Evolutionary conservation across 2,797 vertebrate genomes (phyloP).

Genomic region (Peromyscus attwateri): DNA sequence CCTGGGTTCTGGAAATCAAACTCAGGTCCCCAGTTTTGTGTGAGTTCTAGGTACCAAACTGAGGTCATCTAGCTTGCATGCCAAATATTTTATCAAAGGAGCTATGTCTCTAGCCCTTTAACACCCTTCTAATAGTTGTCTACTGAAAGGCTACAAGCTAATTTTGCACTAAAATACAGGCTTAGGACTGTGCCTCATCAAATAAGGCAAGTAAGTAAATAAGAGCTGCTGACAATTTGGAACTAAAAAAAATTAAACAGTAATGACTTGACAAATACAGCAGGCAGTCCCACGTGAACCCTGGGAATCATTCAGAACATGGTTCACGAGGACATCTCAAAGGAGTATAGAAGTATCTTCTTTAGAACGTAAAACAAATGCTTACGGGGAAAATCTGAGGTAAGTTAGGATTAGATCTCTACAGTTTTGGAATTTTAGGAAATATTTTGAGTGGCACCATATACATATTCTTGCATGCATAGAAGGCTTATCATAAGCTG

Average conservation of each 20-base stretch:
- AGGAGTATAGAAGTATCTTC: background rate
- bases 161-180: slow-evolving; percentile 44
- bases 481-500: background rate
- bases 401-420: slow-evolving; percentile 12
- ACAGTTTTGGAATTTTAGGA: slow-evolving; percentile 35
- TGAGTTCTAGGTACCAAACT: background rate
- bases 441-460: slow-evolving; percentile 11
- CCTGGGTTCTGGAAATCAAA: background rate
- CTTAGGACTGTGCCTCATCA: background rate
- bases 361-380: slow-evolving; percentile 40
- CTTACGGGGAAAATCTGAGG: slow-evolving; percentile 26
- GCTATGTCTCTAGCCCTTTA: background rate
- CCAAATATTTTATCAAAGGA: background rate
- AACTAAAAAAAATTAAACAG: background rate
- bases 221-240: background rate
- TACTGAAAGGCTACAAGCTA: slow-evolving; percentile 60
- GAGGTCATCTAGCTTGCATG: background rate
- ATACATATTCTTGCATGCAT: background rate
- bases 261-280: slow-evolving; percentile 45
- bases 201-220: background rate
- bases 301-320: slow-evolving; percentile 44
- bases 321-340: slow-evolving; percentile 27
- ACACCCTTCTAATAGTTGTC: background rate
- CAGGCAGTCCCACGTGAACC: background rate
- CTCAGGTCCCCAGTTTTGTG: background rate